Base-by-base conservation (phyloP, 53 echinoderm and acorn worm genomes). In the Temnopleurus reevesii region DNA sequence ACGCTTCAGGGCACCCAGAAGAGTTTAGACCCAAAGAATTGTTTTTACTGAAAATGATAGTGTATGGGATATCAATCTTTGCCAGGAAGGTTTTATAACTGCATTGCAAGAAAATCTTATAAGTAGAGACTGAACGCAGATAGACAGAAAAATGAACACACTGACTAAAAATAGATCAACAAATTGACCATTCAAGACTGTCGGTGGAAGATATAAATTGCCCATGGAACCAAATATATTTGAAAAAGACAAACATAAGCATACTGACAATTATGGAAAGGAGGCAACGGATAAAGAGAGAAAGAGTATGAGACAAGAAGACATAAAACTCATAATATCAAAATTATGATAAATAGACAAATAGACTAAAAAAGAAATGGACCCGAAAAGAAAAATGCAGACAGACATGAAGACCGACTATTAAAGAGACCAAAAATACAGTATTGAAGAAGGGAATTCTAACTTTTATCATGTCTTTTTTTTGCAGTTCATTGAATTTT, bases 71-170 rank as follows among this genome's bases (percentile, higher is more conserved):
- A 97, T 97, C 91, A 95, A 93, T 29, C 93, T 97, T 0, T 97
- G 98, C 46, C 94, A 95, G 46, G 91, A 97, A 36, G 97, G 97
- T 0, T 97, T 97, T 82, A 97, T 97, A 92, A 92, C 91, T 0
- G 94, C 94, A 4, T 77, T 97, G 26, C 90, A 94, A 61, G 97
- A 95, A 24, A 95, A n/a, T n/a, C n/a, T n/a, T n/a, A n/a, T n/a
- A 97, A n/a, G n/a, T n/a, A n/a, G 12, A 45, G n/a, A n/a, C n/a
- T 2, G 24, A 23, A 76, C 19, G 44, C 5, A 17, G 55, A 55
- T 19, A 55, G 55, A 64, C 33, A 15, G 0, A 34, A 6, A 64
- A 1, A 49, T 49, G 9, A 49, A 71, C 8, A 34, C 30, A 71
- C 33, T 29, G 29, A 71, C 10, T 29, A 34, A 36, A 55, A 26